Evolutionary conservation across 1,140 invertebrate genomes (phyloP).

Genomic region (Habropoda laboriosa): DNA sequence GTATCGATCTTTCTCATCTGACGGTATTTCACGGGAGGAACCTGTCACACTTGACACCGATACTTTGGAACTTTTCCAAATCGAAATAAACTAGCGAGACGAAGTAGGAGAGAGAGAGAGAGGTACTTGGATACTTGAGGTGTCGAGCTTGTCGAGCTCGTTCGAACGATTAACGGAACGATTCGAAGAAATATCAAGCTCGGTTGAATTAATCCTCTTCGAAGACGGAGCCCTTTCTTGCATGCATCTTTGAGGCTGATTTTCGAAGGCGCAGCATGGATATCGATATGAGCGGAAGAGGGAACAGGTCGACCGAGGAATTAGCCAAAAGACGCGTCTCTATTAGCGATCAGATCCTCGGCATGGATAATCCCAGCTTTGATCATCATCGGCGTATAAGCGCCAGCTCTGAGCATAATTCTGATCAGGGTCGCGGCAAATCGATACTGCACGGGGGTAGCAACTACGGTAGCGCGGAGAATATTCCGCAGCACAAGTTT

Average conservation of each 20-base stretch:
- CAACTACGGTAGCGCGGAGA: conserved; percentile 74
- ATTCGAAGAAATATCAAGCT: no score
- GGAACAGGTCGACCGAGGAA: conserved; percentile 65
- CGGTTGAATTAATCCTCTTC: background rate
- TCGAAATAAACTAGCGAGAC: no score
- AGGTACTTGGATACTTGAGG: no score
- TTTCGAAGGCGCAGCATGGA: conserved; percentile 59
- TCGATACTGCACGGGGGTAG: conserved; percentile 77
- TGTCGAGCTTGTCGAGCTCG: no score
- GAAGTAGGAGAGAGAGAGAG: no score
- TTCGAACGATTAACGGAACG: no score
- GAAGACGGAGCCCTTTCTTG: background rate
- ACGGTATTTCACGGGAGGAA: no score
- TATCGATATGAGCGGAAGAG: conserved; percentile 55
- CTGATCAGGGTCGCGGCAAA: conserved; percentile 73
- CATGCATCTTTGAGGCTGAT: background rate
- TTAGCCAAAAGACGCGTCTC: conserved; percentile 75
- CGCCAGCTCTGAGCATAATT: conserved; percentile 75
- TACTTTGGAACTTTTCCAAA: no score
- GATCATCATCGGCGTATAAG: conserved; percentile 78
- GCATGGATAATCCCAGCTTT: conserved; percentile 77
- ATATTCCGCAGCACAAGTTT: conserved; percentile 77
- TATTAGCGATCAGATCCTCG: conserved; percentile 77
- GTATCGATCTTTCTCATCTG: no score
- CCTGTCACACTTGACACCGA: no score